These are phyloP conservation scores for Ormyrus thymus DNA, from an alignment of 2,888 invertebrate species.

Conservation along the genomic window DNA sequence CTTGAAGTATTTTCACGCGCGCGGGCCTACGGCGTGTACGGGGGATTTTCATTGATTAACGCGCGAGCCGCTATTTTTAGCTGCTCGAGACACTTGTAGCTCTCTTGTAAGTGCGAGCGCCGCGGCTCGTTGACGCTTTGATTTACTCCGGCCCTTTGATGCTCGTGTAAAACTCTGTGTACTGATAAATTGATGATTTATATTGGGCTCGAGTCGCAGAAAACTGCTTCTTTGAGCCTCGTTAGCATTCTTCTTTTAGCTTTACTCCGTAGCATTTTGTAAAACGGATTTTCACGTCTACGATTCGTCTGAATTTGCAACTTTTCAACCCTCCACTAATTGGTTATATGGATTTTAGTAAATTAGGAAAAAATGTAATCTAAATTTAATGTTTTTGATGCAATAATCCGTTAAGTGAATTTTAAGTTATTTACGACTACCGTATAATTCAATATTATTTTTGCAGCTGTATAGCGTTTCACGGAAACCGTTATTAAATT, in stretches of 20 bases:
- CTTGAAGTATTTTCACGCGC: conserved; percentile 35
- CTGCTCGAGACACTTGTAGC: conserved; percentile 42
- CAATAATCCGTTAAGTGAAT: too few relatives aligned
- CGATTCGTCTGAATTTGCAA: too few relatives aligned
- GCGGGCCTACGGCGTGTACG: conserved; percentile 9
- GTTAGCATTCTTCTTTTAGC: background rate
- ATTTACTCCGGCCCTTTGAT: conserved; percentile 55
- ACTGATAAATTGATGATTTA: conserved; percentile 57
- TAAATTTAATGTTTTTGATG: too few relatives aligned
- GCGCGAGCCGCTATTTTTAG: conserved; percentile 49
- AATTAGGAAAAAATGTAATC: too few relatives aligned
- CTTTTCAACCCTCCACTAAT: too few relatives aligned
- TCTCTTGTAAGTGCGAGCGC: conserved; percentile 45
- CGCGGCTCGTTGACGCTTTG: conserved; percentile 53
- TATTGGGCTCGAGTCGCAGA: background rate
- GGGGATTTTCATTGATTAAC: conserved; percentile 57
- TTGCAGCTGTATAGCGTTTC: too few relatives aligned
- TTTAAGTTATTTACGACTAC: too few relatives aligned
- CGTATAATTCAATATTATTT: too few relatives aligned
- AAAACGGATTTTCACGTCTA: background rate
- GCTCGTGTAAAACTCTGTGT: conserved; percentile 28
- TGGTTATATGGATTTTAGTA: too few relatives aligned
- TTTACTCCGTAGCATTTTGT: background rate
- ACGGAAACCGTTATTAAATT: too few relatives aligned
- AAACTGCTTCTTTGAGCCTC: conserved; percentile 11